Evolutionary conservation across 2,113 vertebrate species (phyloP), one percentile per base, ranked within the genome.

Genomic region (Percina caprodes): DNA sequence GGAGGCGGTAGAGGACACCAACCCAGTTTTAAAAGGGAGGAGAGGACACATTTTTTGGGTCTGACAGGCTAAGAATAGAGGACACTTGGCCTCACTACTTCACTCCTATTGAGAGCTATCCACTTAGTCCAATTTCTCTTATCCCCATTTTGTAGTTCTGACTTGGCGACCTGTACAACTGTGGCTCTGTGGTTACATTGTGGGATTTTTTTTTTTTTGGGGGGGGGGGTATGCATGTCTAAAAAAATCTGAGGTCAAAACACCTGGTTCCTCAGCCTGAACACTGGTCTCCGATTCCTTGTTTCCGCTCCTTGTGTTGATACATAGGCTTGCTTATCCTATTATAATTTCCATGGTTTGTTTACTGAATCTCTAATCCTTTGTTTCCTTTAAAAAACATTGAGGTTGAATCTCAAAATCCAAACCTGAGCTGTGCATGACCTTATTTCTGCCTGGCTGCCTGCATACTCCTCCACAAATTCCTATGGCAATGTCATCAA

Each of bases 11-110:
- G 73, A 86, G 92, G 86, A 77, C 77, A 81, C 83, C 80, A 90
- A 90, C 88, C 88, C 83, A 92, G 70, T 87, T 91, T 88, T 84
- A 12, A 76, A 33, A 51, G 76, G 77, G 77, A 88, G 63, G 60
- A 78, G 63, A 82, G 39, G 35, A 81, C 12, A 51, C 42, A 45
- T 68, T 81, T 77, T 87, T 79, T 83, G 73, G 77, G 81, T 87
- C 90, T 82, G 70, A 74, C 19, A 46, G 69, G 68, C 89, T 90
- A 92, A 91, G 79, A 92, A 91, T 92, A 89, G 89, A 88, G 39
- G 58, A 84, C 60, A 75, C 12, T 86, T 85, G 23, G 61, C 78
- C 86, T 86, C 68, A 80, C 82, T 76, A 39, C 77, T 79, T 74
- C 69, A 49, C 63, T 86, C 68, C 60, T 72, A n/a, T 69, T 56